Percentiles rank a stretch among this genome's conserved stretches.
Evolutionary conservation across 92 coral and sea anemone species (phyloP).

Genomic region (Galaxea fascicularis): DNA sequence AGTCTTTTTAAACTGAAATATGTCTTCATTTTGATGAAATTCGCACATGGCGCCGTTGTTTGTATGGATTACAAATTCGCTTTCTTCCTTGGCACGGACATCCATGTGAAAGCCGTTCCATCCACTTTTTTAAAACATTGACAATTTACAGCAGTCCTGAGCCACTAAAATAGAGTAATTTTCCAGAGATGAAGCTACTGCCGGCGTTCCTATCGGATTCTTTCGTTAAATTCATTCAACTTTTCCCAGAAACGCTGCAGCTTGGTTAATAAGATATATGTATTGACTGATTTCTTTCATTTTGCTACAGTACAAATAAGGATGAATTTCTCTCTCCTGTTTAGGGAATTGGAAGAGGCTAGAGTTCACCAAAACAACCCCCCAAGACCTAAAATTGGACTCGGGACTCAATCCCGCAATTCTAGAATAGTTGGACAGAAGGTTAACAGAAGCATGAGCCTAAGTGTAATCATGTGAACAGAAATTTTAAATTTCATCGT

Average conservation of each 20-base stretch:
- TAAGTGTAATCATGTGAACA: conserved; percentile 91
- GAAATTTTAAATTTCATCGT: not conserved
- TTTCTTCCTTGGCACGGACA: no score
- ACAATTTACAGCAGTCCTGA: no score
- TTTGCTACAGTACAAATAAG: not conserved
- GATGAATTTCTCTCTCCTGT: not conserved
- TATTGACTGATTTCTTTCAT: not conserved
- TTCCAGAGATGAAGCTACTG: no score
- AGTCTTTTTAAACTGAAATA: no score
- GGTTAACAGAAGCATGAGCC: conserved; percentile 95
- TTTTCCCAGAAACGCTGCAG: no score
- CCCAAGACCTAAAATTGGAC: conserved; percentile 59
- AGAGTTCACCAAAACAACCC: conserved; percentile 77
- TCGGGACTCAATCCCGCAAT: conserved; percentile 65
- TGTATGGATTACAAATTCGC: no score
- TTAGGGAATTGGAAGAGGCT: conserved; percentile 78
- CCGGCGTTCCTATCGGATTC: no score
- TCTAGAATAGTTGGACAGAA: conserved; percentile 88
- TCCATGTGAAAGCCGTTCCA: no score
- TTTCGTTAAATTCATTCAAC: no score
- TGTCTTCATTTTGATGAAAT: no score
- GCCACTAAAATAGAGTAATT: not conserved
- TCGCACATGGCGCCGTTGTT: no score
- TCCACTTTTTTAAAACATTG: no score
- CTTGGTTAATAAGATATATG: not conserved